Base-by-base conservation (phyloP, 2,888 invertebrate genomes). In the Phortica okadai region DNA sequence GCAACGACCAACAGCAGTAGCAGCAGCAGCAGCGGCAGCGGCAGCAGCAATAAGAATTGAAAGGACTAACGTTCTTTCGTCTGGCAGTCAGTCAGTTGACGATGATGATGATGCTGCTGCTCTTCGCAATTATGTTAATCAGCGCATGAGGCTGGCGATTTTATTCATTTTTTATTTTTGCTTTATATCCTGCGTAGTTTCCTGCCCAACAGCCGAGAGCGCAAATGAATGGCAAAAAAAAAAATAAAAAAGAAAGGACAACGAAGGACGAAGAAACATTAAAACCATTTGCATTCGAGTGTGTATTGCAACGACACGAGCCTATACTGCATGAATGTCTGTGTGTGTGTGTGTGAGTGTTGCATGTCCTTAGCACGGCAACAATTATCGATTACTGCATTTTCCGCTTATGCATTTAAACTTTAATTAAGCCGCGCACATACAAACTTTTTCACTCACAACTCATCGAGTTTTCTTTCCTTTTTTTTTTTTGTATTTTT, bases 111-210 rank as follows among this genome's bases (percentile, higher is more conserved):
- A 59, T 59, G 59, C 6, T 11, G 59, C 16, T 66, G 66, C 21
- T 41, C 66, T 66, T 66, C 66, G 42, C 66, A 66, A 66, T 66
- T 66, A 66, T 66, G 66, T 66, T 66, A 66, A 66, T 66, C 66
- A 66, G 66, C 66, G 33, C 66, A 66, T 66, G 42, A 66, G 66
- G 11, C 66, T 41, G 42, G 11, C 41, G 42, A 42, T 66, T 66
- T 66, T 42, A 66, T 66, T 14, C 14, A 66, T 66, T 33, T 42
- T 41, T 66, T 50, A 1, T 50, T 50, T 50, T 50, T 50, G 10
- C 50, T 11, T 14, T 50, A 11, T 50, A 50, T 50, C 10, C 8
- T 50, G 50, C 33, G 33, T 33, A 33, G 33, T 33, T 50, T 50
- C 50, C 14, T 50, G 8, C 50, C 50, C 50, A 50, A 50, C 50